A percentile compares a stretch with the other conserved stretches of the same genome.
Evolutionary conservation across 2,888 invertebrate genomes (phyloP).

Genomic region (Xylocampa areola): DNA sequence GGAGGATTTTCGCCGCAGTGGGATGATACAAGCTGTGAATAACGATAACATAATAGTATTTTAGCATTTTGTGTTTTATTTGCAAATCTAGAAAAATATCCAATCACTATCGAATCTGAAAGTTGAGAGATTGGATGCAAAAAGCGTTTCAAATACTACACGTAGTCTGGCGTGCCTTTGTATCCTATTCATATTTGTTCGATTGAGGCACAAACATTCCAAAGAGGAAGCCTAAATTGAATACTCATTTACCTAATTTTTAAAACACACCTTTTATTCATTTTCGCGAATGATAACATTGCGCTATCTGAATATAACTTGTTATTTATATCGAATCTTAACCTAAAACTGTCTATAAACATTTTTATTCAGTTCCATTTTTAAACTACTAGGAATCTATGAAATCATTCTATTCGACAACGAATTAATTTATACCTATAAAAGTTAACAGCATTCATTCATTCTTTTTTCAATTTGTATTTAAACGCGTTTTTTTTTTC

Average conservation of each 20-base stretch:
- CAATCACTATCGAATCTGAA: conserved; percentile 5
- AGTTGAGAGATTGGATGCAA: background rate
- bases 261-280: background rate
- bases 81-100: background rate
- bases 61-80: too few species aligned
- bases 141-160: conserved; percentile 2
- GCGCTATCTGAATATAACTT: background rate
- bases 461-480: conserved; percentile 16
- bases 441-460: background rate
- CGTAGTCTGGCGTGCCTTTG: background rate
- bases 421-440: background rate
- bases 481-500: conserved; percentile 12
- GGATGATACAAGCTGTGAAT: too few species aligned
- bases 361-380: conserved; percentile 4
- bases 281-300: background rate
- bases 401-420: background rate
- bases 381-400: background rate
- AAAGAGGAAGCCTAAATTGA: background rate
- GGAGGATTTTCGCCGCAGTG: too few species aligned
- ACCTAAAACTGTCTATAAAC: background rate
- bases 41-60: too few species aligned
- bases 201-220: background rate
- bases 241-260: background rate
- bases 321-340: background rate
- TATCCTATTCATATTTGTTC: too few species aligned